Evolutionary conservation across 92 coral and sea anemone genomes (phyloP), one percentile per base, ranked within the genome.

Genomic region (Phenganax marumi): DNA sequence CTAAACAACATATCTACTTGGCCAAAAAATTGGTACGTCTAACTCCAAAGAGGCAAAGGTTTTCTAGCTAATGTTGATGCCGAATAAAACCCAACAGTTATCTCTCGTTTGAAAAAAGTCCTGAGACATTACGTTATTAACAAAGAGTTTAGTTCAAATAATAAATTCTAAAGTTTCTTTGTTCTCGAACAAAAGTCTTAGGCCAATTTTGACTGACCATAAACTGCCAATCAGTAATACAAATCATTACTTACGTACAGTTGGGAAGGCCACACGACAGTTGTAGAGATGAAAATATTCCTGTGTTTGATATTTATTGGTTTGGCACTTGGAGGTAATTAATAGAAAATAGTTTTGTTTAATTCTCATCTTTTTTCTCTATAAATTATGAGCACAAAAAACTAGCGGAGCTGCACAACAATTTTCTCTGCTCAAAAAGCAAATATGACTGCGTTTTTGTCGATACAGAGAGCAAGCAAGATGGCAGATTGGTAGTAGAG

Each of bases 161-260:
- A 64, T 7, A 64, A 8, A 16, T 13, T 64, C 21, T 64, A 46
- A 64, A 7, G 43, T 7, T 64, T 64, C 70, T 64, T 64, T 64
- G 70, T 64, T 64, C 0, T 21, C 8, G 26, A 64, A 64, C 70
- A 64, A 64, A 64, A 64, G 26, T 21, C 70, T 64, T 64, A 64
- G 2, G 43, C 5, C 70, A 64, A 10, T 22, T 19, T 13, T 33
- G 10, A 24, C 47, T 64, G 11, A 8, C 47, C 23, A 64, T 12
- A 5, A 24, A 14, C 43, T 18, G 11, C 4, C 39, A 22, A 14
- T 64, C 70, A 46, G 47, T 21, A 24, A 64, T 33, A 33, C 43
- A 22, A 16, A 64, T 10, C 8, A 64, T 10, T 64, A 33, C 23
- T 64, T 64, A 64, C 25, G 12, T 0, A 24, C 70, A 64, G 26